These are phyloP conservation scores for Halotydeus destructor DNA, from an alignment of 1,140 invertebrate genomes.

Conservation along the genomic window DNA sequence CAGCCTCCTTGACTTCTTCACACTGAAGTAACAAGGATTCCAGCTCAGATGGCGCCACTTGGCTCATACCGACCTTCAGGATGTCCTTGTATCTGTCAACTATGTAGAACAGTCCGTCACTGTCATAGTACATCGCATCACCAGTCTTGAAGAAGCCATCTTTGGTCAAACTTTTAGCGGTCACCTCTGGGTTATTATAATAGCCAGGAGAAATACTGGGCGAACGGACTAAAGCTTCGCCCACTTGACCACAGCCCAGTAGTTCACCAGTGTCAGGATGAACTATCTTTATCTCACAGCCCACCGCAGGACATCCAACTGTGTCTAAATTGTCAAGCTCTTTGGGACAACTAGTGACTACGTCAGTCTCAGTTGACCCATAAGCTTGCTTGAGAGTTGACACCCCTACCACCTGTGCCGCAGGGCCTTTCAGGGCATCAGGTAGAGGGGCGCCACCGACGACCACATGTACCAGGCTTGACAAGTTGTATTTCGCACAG, in stretches of 20 bases:
- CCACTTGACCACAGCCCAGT: neutral
- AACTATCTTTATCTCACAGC: neutral
- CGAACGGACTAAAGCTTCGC: neutral
- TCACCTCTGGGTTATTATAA: neutral
- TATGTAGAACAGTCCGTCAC: constrained; percentile 38
- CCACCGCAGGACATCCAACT: neutral
- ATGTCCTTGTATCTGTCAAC: constrained; percentile 69
- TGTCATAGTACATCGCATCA: constrained; percentile 36
- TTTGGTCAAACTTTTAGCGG: neutral
- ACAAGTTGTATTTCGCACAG: no score
- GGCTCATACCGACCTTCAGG: constrained; percentile 37
- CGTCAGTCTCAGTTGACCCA: no score
- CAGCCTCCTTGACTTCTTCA: constrained; percentile 48
- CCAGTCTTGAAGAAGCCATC: constrained; percentile 9
- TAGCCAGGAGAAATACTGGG: neutral
- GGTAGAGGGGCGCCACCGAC: no score
- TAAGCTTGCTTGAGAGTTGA: no score
- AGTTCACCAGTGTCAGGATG: neutral
- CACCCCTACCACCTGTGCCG: no score
- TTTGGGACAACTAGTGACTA: no score
- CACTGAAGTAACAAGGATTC: constrained; percentile 53
- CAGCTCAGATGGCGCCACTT: constrained; percentile 71
- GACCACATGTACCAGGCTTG: no score
- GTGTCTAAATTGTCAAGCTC: neutral
- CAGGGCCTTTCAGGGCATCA: no score